A percentile compares a stretch with the other conserved stretches of the same genome.
phyloP scores from a whole-genome alignment of 2,888 invertebrate genomes.

The Sicus ferrugineus region DNA sequence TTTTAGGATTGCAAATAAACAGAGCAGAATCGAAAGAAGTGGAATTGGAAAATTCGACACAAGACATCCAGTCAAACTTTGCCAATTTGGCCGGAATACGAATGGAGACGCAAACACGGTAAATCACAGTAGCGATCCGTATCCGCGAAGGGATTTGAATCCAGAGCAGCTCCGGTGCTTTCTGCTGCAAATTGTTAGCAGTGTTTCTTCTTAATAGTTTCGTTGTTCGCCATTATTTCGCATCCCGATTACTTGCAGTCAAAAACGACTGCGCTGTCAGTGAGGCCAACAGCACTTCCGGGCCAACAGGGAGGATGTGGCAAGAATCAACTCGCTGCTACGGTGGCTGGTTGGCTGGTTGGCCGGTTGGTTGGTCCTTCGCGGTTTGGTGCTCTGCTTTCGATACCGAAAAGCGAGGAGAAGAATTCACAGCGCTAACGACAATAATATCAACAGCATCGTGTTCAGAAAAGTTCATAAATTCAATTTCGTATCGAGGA shows the following conservation, averaged over 20 bases:
- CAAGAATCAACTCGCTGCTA: too few species aligned
- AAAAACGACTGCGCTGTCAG: too few species aligned
- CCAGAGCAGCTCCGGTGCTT: not conserved
- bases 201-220: constrained; percentile 6
- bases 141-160: constrained; percentile 7
- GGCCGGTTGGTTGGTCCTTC: not conserved
- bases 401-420: too few species aligned
- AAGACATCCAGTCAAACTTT: not conserved
- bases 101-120: not conserved
- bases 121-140: constrained; percentile 14
- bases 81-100: constrained; percentile 3
- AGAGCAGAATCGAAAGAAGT: not conserved
- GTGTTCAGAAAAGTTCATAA: constrained; percentile 3
- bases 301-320: too few species aligned
- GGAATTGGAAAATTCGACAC: not conserved
- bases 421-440: not conserved
- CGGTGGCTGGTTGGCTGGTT: too few species aligned
- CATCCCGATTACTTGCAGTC: not conserved
- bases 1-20: constrained; percentile 3
- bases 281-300: too few species aligned
- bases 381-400: too few species aligned
- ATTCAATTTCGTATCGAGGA: not conserved
- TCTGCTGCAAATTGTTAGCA: not conserved
- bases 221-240: constrained; percentile 6
- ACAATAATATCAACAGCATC: not conserved